A percentile compares a stretch with the other conserved stretches of the same genome.
Conservation (phyloP, 2,888 invertebrate genomes). For the Erpobdella octoculata region DNA sequence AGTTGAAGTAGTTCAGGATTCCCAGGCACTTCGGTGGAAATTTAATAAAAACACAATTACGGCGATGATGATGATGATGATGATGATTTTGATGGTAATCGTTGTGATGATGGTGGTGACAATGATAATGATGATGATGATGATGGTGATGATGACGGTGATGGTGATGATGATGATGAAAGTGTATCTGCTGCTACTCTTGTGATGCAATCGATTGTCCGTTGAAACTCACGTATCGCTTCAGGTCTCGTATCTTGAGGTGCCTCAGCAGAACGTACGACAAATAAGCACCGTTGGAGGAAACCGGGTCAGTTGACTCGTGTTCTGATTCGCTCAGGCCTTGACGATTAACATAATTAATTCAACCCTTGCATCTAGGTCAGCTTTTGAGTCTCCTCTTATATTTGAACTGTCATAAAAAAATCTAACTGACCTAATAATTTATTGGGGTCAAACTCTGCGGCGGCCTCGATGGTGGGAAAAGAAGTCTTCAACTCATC, state of each 20-base stretch:
- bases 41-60: no score
- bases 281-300: slow-evolving; percentile 48
- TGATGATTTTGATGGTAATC: no score
- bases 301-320: slow-evolving; percentile 44
- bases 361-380: background rate
- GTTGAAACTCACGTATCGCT: slow-evolving; percentile 42
- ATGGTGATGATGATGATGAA: background rate
- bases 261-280: slow-evolving; percentile 50
- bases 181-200: no score
- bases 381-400: background rate
- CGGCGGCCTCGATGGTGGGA: no score
- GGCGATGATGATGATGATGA: no score
- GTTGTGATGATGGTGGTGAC: no score
- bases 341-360: slow-evolving; percentile 24
- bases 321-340: slow-evolving; percentile 50
- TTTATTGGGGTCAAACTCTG: slow-evolving; percentile 6
- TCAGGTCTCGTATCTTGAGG: slow-evolving; percentile 49
- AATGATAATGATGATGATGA: no score
- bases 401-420: no score
- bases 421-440: slow-evolving; percentile 10
- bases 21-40: no score
- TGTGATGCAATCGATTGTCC: background rate
- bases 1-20: no score
- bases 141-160: slow-evolving; percentile 1
- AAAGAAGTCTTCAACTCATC: no score